Base-by-base conservation (phyloP, 92 coral and sea anemone genomes). In the Phenganax marumi region DNA sequence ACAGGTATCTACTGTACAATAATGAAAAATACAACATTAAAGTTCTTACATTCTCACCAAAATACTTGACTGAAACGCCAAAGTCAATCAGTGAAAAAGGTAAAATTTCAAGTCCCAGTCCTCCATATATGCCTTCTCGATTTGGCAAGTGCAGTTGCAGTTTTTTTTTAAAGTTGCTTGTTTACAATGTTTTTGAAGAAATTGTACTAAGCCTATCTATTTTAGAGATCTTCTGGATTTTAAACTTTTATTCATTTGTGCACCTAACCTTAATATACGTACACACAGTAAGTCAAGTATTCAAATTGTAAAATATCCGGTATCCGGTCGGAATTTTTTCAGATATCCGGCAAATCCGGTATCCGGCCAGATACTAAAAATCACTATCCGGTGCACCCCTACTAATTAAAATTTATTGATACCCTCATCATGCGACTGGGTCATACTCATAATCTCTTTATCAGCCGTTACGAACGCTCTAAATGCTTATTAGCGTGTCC, bases 291-390 rank as follows among this genome's bases (percentile, higher is more conserved):
- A 12, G 18, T 56, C 62, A 7, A 16, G 66, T 60, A 60, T 60
- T 21, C 66, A 54, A 54, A 54, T 54, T 54, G 66, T 0, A 1
- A 1, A 21, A n/a, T n/a, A n/a, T n/a, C n/a, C n/a, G n/a, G n/a
- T n/a, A 61, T 61, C 68, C 68, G 68, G 68, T 26, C 68, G 68
- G 52, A 71, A 26, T 8, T 70, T 43, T 43, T 70, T 43, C 75
- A 70, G 51, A 43, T 70, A 70, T 70, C 51, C 51, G 75, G 75
- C 75, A 43, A 47, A 71, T 71, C 76, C 53, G 76, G 76, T 71
- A 71, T 71, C 76, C 54, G 76, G 76, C 76, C 76, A 56, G 76
- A 71, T 33, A 66, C 68, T 82, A 64, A 63, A 79, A 77, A 71
- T 49, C 55, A 71, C 56, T 71, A 71, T 71, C 76, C 9, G 76